Percentiles rank a stretch among this genome's conserved stretches.
phyloP scores from a whole-genome alignment of 2,888 invertebrate species.

The Perizoma flavofasciatum region DNA sequence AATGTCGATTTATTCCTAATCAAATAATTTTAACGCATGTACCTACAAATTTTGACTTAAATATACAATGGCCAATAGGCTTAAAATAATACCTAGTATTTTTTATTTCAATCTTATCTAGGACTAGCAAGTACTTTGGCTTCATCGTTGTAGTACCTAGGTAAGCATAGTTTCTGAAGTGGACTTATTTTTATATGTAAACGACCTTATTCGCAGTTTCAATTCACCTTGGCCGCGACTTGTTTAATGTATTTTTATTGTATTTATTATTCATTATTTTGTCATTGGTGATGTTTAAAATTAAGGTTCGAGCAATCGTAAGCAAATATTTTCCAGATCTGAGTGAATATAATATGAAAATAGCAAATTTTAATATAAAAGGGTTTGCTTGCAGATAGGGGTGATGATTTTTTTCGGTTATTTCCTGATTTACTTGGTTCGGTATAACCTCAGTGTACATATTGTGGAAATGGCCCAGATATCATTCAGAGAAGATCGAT shows the following conservation, averaged over 20 bases:
- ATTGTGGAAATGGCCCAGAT: constrained; percentile 71
- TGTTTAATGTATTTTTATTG: constrained; percentile 14
- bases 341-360: neutral
- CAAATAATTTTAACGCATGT: neutral
- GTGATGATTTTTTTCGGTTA: constrained; percentile 84
- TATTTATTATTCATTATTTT: constrained; percentile 34
- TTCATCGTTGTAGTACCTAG: too few species aligned
- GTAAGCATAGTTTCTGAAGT: too few species aligned
- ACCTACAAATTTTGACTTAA: constrained; percentile 5
- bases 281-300: constrained; percentile 58
- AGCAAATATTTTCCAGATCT: constrained; percentile 42
- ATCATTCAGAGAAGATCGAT: constrained; percentile 42
- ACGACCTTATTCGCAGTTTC: constrained; percentile 18
- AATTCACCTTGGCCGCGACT: constrained; percentile 47
- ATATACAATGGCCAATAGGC: neutral
- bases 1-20: too few species aligned
- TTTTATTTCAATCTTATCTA: too few species aligned
- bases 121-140: too few species aligned
- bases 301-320: constrained; percentile 70
- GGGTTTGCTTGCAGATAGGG: constrained; percentile 58
- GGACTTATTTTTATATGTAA: neutral
- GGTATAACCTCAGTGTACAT: constrained; percentile 76
- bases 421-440: constrained; percentile 72
- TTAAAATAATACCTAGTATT: neutral
- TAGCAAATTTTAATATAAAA: constrained; percentile 2